Conservation (phyloP, 2,113 vertebrate genomes). For the Heterocephalus glaber region DNA sequence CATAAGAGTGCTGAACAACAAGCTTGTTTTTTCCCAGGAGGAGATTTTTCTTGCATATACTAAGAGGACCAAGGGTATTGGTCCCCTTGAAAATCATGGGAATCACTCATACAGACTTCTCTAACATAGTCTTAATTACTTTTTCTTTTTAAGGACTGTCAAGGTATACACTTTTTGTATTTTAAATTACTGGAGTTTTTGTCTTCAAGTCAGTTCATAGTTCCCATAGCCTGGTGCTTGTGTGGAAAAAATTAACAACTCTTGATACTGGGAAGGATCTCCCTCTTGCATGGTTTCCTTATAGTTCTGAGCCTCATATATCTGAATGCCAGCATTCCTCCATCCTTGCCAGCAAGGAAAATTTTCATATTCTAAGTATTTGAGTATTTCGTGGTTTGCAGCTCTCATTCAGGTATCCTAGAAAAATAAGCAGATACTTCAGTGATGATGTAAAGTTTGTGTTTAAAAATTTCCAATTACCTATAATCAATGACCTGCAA, state of each 20-base stretch:
- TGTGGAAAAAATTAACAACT: slow-evolving; percentile 54
- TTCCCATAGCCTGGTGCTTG: slow-evolving; percentile 13
- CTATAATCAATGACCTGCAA: neutral
- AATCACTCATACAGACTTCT: slow-evolving; percentile 18
- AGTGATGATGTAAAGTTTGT: neutral
- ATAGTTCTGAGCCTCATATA: slow-evolving; percentile 32
- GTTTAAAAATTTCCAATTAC: slow-evolving; percentile 17
- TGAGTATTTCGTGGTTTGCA: slow-evolving; percentile 48
- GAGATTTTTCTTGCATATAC: slow-evolving; percentile 24
- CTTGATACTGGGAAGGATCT: neutral
- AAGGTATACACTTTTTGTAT: slow-evolving; percentile 32
- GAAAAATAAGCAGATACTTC: slow-evolving; percentile 46
- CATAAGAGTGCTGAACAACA: slow-evolving; percentile 9
- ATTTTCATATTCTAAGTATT: slow-evolving; percentile 50
- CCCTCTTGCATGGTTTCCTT: neutral
- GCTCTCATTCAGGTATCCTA: slow-evolving; percentile 60
- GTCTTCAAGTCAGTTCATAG: slow-evolving; percentile 47
- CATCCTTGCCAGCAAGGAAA: slow-evolving; percentile 44
- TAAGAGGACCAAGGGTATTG: neutral
- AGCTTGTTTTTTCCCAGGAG: slow-evolving; percentile 14
- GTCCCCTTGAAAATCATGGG: slow-evolving; percentile 26
- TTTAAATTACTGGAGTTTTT: slow-evolving; percentile 42
- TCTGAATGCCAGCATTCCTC: neutral
- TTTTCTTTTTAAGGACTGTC: slow-evolving; percentile 56
- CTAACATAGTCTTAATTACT: neutral